Percentiles rank a stretch among this genome's conserved stretches.
phyloP scores from a whole-genome alignment of 2,888 invertebrate genomes.

The Sphinx pinastri region DNA sequence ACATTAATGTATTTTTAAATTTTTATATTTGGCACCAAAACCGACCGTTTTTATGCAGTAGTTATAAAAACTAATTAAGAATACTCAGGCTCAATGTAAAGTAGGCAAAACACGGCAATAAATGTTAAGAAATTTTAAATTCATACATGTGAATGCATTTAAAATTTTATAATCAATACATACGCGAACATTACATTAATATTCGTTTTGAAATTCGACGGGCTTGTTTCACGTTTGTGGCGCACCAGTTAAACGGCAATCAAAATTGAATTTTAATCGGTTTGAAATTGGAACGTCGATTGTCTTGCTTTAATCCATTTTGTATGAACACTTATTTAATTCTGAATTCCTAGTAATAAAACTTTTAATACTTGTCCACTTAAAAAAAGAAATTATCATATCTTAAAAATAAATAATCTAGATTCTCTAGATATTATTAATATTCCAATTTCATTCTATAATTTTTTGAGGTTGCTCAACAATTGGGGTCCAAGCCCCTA shows the following conservation, averaged over 20 bases:
- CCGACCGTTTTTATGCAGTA: too few relatives aligned
- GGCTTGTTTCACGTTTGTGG: slow-evolving; percentile 10
- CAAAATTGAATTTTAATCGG: slow-evolving; percentile 18
- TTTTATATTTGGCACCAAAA: too few relatives aligned
- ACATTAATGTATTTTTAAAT: too few relatives aligned
- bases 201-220: slow-evolving; percentile 19
- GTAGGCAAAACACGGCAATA: background rate
- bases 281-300: slow-evolving; percentile 21
- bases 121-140: background rate
- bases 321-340: background rate
- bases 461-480: background rate
- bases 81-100: too few relatives aligned
- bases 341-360: background rate
- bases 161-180: slow-evolving; percentile 26
- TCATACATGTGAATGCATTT: slow-evolving; percentile 4
- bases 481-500: slow-evolving; percentile 21
- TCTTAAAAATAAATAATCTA: too few relatives aligned
- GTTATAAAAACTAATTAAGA: too few relatives aligned
- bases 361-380: background rate
- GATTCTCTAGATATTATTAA: background rate
- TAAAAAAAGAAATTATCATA: background rate
- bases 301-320: slow-evolving; percentile 9
- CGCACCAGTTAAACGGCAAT: slow-evolving; percentile 13
- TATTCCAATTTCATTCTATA: background rate
- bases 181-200: slow-evolving; percentile 38